Base-by-base conservation (phyloP, 2,113 vertebrate species). In the Taxidea taxus region DNA sequence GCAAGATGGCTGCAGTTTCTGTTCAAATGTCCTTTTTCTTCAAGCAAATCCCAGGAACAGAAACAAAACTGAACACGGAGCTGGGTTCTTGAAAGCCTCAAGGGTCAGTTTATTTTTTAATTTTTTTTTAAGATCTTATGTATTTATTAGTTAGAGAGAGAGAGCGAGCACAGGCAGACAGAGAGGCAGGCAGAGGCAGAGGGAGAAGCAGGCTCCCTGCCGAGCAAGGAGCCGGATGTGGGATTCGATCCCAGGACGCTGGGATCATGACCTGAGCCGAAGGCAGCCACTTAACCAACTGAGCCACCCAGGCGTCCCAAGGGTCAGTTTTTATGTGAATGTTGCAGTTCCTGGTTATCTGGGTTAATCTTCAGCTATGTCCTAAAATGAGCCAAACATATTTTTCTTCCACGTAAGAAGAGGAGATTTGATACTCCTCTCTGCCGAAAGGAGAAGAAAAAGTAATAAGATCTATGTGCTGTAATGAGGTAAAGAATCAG, bases 401-500 rank as follows among this genome's bases (percentile, higher is more conserved):
- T 14, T 49, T 56, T 83, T 64, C 66, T 92, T 78, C 42, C 49
- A 64, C 18, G 11, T 75, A 47, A 39, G 31, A 23, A 68, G 11
- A 77, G 51, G 42, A 51, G 27, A 47, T 54, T 60, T 80, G 39
- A 18, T 64, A 51, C 5, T 64, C 25, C 7, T 86, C 25, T 7
- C 21, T 87, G 5, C 12, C 4, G 3, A 27, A 39, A 66, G 23
- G 78, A 80, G 15, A 92, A 80, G 60, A 70, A 95, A 87, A 75
- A 66, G 20, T 37, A 91, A 25, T 83, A 66, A 74, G 44, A 92
- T 51, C 11, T n/a, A 68, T 56, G 27, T 54, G 27, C 25, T 44
- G n/a, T 70, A 98, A 97, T 95, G 74, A 97, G 47, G 68, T 94
- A 81, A 82, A 96, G 54, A 97, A 93, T 64, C 6, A 72, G 12